Evolutionary conservation across 2,797 vertebrate genomes (phyloP).

Genomic region (Silurus aristotelis): DNA sequence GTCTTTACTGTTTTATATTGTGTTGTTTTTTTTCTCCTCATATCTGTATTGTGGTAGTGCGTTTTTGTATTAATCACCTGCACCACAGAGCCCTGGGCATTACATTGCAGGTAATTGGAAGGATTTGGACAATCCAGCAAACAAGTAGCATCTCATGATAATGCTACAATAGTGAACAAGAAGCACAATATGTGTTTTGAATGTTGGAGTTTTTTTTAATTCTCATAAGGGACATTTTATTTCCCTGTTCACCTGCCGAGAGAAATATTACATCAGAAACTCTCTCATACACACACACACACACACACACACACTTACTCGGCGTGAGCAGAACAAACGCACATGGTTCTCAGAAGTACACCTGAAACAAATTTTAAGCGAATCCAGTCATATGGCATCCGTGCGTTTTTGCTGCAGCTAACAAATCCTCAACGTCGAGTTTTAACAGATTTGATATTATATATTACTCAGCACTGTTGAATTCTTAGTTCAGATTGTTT

Average conservation of each 20-base stretch:
- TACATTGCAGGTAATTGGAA: constrained; percentile 16
- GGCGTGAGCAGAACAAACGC: neutral
- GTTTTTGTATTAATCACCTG: constrained; percentile 40
- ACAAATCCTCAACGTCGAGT: neutral
- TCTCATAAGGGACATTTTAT: neutral
- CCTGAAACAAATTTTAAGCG: neutral
- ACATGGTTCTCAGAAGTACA: neutral
- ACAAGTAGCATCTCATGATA: constrained; percentile 20
- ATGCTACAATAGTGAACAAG: constrained; percentile 14
- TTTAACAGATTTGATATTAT: neutral
- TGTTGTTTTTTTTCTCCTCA: neutral
- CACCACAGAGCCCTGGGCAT: neutral
- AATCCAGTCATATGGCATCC: too few species aligned
- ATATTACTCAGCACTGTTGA: neutral
- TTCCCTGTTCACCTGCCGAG: neutral
- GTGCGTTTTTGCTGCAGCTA: neutral
- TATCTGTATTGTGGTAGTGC: neutral
- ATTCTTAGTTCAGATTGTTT: neutral
- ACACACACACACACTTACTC: neutral
- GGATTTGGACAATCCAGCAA: constrained; percentile 3
- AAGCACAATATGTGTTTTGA: neutral
- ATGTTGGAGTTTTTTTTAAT: neutral
- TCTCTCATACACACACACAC: neutral
- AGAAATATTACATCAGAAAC: neutral
- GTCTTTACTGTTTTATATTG: neutral